A percentile compares a stretch with the other conserved stretches of the same genome.
phyloP scores from a whole-genome alignment of 2,113 vertebrate genomes.

The human (Homo sapiens) region DNA sequence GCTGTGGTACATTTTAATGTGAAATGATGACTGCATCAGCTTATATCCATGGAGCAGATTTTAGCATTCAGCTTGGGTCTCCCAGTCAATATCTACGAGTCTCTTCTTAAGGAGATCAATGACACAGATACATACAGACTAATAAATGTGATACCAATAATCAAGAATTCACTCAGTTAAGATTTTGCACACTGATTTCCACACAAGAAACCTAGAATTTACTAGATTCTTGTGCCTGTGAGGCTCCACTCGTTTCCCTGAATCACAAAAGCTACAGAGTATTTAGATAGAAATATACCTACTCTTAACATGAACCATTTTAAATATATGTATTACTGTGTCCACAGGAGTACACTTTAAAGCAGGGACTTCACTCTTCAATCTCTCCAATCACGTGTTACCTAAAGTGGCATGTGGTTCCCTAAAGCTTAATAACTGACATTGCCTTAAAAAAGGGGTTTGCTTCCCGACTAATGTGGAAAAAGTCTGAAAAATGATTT shows the following conservation, averaged over 20 bases:
- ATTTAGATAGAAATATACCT: background rate
- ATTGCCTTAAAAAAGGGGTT: background rate
- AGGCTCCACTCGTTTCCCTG: background rate
- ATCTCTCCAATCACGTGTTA: background rate
- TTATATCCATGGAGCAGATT: background rate
- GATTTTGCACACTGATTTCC: background rate
- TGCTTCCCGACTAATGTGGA: background rate
- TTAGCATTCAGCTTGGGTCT: background rate
- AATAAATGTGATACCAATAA: background rate
- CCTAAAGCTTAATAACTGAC: background rate
- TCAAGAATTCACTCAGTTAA: background rate
- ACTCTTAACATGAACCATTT: background rate
- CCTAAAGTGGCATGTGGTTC: background rate
- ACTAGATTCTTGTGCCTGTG: background rate
- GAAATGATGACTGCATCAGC: constrained; percentile 19
- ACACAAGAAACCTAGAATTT: background rate
- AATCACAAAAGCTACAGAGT: background rate
- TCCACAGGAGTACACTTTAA: background rate
- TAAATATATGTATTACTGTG: background rate
- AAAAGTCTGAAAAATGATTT: background rate
- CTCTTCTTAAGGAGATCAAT: constrained; percentile 17
- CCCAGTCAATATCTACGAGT: background rate
- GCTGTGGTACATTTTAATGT: constrained; percentile 44
- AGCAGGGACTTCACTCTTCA: background rate
- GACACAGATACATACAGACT: background rate